These are phyloP conservation scores for Argyresthia goedartella DNA, from an alignment of 2,888 invertebrate species.

Conservation along the genomic window DNA sequence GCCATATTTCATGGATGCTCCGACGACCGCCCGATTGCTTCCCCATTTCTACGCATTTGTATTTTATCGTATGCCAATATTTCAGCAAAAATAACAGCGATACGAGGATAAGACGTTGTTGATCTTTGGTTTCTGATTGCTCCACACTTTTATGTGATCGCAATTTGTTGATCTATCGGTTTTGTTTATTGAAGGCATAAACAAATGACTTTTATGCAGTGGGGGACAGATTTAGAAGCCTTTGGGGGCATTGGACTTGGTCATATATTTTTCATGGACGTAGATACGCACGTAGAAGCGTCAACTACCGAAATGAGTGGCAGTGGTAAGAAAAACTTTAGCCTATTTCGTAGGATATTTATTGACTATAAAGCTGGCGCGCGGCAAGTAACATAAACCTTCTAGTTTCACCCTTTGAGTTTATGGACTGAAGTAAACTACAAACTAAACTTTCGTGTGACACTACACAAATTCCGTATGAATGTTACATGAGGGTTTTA, in stretches of 20 bases:
- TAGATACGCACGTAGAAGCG: no score
- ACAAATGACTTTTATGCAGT: no score
- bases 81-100: constrained; percentile 30
- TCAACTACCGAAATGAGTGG: no score
- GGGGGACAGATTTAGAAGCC: no score
- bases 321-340: background rate
- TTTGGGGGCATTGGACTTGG: no score
- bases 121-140: constrained; percentile 51
- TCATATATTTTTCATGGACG: no score
- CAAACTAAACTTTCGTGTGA: constrained; percentile 19
- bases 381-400: constrained; percentile 33
- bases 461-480: background rate
- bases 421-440: constrained; percentile 35
- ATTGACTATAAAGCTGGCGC: constrained; percentile 43
- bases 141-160: constrained; percentile 11
- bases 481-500: background rate
- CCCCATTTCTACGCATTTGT: constrained; percentile 50
- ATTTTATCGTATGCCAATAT: constrained; percentile 46
- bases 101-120: constrained; percentile 36
- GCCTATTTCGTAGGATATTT: constrained; percentile 34
- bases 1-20: constrained; percentile 31
- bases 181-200: background rate
- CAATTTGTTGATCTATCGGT: constrained; percentile 8
- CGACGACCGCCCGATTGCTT: constrained; percentile 31
- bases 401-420: constrained; percentile 25